These are phyloP conservation scores for Diphyllodes magnificus DNA, from an alignment of 2,113 vertebrate genomes.

Conservation along the genomic window DNA sequence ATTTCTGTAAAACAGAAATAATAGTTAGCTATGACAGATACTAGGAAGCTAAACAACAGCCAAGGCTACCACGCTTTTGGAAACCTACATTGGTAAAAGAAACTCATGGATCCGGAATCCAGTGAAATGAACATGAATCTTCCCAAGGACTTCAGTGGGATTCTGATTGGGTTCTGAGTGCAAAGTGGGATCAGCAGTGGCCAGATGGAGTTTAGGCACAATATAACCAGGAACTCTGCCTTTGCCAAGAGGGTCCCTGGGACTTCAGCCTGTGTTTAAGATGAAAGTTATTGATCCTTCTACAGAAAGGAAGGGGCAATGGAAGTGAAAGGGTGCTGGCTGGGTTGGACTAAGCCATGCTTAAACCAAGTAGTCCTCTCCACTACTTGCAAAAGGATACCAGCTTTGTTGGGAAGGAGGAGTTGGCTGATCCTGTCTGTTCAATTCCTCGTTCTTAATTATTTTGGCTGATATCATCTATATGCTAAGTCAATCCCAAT, in stretches of 20 bases:
- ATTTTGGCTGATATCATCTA: not conserved
- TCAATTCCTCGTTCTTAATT: not conserved
- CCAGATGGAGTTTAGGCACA: not conserved
- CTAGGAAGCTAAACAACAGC: not conserved
- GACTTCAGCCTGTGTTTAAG: not conserved
- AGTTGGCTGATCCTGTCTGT: not conserved
- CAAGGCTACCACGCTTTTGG: not conserved
- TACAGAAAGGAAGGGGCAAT: not conserved
- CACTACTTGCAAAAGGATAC: not conserved
- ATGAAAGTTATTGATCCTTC: not conserved
- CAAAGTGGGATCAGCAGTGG: not conserved
- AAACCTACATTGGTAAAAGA: not conserved
- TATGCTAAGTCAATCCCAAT: not conserved
- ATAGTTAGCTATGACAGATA: not conserved
- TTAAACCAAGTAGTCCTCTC: not conserved
- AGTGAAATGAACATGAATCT: not conserved
- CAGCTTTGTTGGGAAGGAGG: not conserved
- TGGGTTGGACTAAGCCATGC: not conserved
- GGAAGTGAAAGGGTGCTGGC: not conserved
- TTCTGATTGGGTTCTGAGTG: not conserved
- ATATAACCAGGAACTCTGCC: not conserved
- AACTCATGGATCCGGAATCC: not conserved
- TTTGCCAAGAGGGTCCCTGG: not conserved
- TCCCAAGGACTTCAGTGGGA: not conserved
- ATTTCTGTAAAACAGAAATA: slow-evolving; percentile 17